Evolutionary conservation across 2,888 invertebrate genomes (phyloP).

Genomic region (Coelinius sp.): DNA sequence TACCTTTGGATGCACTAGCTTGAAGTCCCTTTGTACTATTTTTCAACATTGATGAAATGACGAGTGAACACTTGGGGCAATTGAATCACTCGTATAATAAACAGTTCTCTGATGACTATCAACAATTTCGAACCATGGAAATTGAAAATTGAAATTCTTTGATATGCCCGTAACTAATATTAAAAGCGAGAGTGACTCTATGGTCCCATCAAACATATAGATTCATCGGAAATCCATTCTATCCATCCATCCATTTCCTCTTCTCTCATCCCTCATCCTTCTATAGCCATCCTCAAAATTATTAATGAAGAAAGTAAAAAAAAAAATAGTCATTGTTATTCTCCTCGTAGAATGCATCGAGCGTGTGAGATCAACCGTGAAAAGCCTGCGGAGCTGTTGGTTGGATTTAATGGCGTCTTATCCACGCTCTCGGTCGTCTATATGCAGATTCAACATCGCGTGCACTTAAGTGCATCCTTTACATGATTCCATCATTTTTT

Average conservation of each 20-base stretch:
- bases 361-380: conserved; percentile 21
- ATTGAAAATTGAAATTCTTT: no score
- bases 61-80: no score
- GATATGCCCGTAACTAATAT: no score
- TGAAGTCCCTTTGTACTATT: no score
- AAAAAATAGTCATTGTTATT: neutral
- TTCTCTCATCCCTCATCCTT: neutral
- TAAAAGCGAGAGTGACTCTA: no score
- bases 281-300: neutral
- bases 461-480: conserved; percentile 49
- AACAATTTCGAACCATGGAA: no score
- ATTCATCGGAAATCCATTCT: neutral
- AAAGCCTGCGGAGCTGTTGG: conserved; percentile 15
- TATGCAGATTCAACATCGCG: conserved; percentile 54
- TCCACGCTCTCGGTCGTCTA: conserved; percentile 36
- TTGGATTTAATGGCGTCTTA: conserved; percentile 17
- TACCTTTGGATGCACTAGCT: no score
- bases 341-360: neutral
- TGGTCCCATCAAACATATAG: no score
- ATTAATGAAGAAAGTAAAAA: neutral
- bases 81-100: no score
- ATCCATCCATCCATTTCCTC: neutral
- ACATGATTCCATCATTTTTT: conserved; percentile 5
- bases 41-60: no score
- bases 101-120: no score